Percentiles rank a stretch among this genome's conserved stretches.
Evolutionary conservation across 2,113 vertebrate genomes (phyloP).

Genomic region (Steatornis caripensis): DNA sequence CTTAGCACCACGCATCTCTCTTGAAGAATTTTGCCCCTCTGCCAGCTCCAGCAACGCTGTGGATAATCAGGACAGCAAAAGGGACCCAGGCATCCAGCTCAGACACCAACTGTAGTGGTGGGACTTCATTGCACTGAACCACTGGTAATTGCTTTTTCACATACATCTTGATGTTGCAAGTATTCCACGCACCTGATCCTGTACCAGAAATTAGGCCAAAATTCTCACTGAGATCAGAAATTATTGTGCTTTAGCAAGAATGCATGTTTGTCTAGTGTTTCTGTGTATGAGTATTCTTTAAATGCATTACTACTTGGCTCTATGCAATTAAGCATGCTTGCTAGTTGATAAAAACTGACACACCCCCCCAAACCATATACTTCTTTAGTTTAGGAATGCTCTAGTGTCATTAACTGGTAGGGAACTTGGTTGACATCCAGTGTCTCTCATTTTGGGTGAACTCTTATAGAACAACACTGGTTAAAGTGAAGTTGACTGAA

Average conservation of each 20-base stretch:
- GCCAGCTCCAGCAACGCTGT: background rate
- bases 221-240: background rate
- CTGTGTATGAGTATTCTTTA: background rate
- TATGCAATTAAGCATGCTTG: background rate
- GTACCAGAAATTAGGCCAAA: background rate
- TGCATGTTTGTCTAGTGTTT: background rate
- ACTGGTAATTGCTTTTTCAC: background rate
- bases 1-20: background rate
- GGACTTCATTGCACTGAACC: background rate
- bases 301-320: background rate
- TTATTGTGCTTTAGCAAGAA: background rate
- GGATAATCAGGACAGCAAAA: background rate
- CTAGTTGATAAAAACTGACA: background rate
- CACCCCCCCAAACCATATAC: background rate
- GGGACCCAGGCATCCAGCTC: background rate
- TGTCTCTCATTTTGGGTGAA: background rate
- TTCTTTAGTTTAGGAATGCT: background rate
- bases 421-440: background rate
- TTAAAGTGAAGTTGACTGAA: background rate
- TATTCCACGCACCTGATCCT: background rate
- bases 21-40: background rate
- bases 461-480: background rate
- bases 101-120: background rate
- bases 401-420: background rate
- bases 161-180: background rate